Evolutionary conservation across 2,113 vertebrate genomes (phyloP), one percentile per base, ranked within the genome.

Genomic region (Callorhinus ursinus): DNA sequence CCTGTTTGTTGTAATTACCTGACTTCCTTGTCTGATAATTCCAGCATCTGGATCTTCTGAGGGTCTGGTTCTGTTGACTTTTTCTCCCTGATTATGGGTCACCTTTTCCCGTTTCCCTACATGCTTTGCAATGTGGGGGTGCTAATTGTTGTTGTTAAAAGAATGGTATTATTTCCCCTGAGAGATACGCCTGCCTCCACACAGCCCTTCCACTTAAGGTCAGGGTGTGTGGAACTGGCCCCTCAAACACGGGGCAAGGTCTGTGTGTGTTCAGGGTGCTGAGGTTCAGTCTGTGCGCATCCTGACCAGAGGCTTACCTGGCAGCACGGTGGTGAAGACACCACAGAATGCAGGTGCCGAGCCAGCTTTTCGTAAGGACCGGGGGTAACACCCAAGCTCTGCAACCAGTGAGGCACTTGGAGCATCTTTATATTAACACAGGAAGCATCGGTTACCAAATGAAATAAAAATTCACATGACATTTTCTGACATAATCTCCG

Each of bases 321-420:
- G 28, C 1, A 9, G 15, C 4, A 0, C 36, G 7, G 39, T 6
- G 0, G 6, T 15, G 31, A 15, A 69, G 80, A 33, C 55, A 31
- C 36, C 22, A 0, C 42, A 9, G 31, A 57, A 26, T 6, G 57
- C 53, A 31, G 1, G 5, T 16, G 18, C 19, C 3, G 4, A 0
- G 8, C 22, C 31, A 46, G 65, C 12, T 69, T 69, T 53, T 79
- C 49, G 39, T 28, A 11, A 72, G 42, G 83, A 51, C 10, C 33
- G 63, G 16, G 49, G 49, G 22, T 49, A 12, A 61, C 42, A 28
- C 14, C 0, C 0, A 9, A 33, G 21, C 11, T 22, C 9, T 59
- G 77, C 24, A 39, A 15, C 33, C 26, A 71, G 3, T 33, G 59
- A 61, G 71, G 39, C 59, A 49, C 55, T 15, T 3, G 36, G 69